phyloP scores from a whole-genome alignment of 64 coral and sea anemone genomes.

The Exaiptasia diaphana region DNA sequence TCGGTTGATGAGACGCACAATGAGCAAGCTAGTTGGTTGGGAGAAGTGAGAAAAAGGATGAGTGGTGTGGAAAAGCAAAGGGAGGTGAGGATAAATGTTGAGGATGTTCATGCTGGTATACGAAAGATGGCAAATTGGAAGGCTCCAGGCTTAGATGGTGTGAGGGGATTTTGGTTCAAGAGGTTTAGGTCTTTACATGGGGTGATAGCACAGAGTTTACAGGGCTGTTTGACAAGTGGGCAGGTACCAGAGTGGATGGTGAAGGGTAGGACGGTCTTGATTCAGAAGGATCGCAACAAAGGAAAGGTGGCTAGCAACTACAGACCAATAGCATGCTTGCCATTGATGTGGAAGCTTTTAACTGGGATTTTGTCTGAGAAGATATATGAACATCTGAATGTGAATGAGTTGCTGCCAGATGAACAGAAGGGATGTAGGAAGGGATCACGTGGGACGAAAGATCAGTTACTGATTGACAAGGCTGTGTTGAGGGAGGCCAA shows the following conservation, averaged over 20 bases:
- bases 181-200: constrained; percentile 18
- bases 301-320: constrained; percentile 45
- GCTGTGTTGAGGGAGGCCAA: constrained; percentile 37
- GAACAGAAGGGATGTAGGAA: constrained; percentile 59
- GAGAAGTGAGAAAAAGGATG: no score
- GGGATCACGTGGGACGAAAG: constrained; percentile 52
- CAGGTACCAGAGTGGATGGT: constrained; percentile 47
- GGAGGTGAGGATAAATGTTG: no score
- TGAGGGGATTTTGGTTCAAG: constrained; percentile 56
- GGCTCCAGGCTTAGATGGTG: no score
- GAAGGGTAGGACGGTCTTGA: constrained; percentile 35
- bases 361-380: constrained; percentile 53
- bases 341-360: no score
- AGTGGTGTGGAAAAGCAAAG: no score
- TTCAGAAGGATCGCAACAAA: constrained; percentile 37
- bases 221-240: constrained; percentile 41
- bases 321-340: constrained; percentile 53
- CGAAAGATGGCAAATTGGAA: no score
- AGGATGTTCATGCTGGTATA: no score
- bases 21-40: no score
- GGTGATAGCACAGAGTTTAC: constrained; percentile 13
- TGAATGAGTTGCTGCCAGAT: constrained; percentile 19
- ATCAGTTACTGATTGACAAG: constrained; percentile 59
- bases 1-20: no score
- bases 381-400: constrained; percentile 48